Conservation (phyloP, 2,113 vertebrate species). For the Myotis lucifugus region DNA sequence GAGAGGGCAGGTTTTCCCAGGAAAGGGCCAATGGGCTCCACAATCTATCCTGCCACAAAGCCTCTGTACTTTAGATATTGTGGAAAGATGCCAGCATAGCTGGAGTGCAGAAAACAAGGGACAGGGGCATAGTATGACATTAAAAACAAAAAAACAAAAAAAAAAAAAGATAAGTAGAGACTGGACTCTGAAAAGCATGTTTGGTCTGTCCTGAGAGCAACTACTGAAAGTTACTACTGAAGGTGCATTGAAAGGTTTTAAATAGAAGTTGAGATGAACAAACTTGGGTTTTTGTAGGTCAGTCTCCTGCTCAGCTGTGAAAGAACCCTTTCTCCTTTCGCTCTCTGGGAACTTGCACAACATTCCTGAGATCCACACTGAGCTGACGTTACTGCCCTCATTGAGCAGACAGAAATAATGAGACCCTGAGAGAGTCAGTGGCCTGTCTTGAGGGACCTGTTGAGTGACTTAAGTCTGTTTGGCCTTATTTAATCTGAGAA, state of each 20-base stretch:
- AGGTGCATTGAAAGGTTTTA: neutral
- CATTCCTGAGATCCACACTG: neutral
- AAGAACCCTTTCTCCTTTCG: neutral
- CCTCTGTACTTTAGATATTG: neutral
- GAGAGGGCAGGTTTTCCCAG: neutral
- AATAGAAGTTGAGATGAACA: neutral
- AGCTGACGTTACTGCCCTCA: neutral
- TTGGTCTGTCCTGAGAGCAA: neutral
- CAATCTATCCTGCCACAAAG: neutral
- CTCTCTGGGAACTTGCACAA: neutral
- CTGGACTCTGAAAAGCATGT: neutral
- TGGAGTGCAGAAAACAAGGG: neutral
- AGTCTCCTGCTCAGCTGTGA: neutral
- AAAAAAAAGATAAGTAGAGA: neutral
- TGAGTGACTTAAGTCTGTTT: neutral
- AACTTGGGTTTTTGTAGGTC: neutral
- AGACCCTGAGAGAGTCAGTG: neutral
- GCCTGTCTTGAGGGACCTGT: neutral
- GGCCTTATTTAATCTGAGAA: neutral
- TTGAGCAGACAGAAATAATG: neutral
- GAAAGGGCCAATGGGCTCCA: neutral
- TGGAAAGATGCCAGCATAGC: neutral
- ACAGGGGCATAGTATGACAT: accelerated
- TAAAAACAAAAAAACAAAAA: neutral
- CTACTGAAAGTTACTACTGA: neutral